Evolutionary conservation across 1,140 invertebrate genomes (phyloP).

Genomic region (Penaeus chinensis): DNA sequence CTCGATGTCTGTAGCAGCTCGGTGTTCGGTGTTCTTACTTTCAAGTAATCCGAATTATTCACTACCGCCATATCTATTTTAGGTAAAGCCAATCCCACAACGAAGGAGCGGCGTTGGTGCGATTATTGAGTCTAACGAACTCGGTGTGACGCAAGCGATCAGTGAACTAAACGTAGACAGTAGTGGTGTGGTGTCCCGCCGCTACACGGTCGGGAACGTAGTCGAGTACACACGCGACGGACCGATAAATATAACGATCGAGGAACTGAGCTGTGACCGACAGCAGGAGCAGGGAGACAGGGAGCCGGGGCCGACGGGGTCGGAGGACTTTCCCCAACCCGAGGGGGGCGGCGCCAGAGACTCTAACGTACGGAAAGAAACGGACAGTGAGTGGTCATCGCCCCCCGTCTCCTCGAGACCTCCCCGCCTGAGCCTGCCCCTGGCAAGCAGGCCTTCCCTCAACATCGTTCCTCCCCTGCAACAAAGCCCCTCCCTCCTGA

Average conservation of each 20-base stretch:
- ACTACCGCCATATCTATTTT: conserved; percentile 19
- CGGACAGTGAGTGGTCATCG: background rate
- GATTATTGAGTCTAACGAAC: background rate
- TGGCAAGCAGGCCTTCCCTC: conserved; percentile 8
- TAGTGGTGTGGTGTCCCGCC: conserved; percentile 25
- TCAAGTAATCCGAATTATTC: background rate
- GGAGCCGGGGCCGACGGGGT: background rate
- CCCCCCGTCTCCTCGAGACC: conserved; percentile 7
- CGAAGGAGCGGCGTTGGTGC: conserved; percentile 38
- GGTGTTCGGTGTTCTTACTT: conserved; percentile 43
- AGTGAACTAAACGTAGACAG: conserved; percentile 39
- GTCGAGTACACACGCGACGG: conserved; percentile 12
- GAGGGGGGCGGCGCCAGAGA: background rate
- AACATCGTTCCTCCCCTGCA: conserved; percentile 20
- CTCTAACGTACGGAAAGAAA: too few species aligned
- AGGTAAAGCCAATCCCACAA: conserved; percentile 23
- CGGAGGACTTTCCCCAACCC: background rate
- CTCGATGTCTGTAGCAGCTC: conserved; percentile 1
- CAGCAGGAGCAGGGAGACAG: background rate
- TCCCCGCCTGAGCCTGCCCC: conserved; percentile 32
- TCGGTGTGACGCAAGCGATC: conserved; percentile 33
- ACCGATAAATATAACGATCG: conserved; percentile 31
- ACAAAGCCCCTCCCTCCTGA: conserved; percentile 29
- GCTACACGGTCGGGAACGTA: conserved; percentile 32
- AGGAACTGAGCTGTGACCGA: background rate